Base-by-base conservation (phyloP, 2,888 invertebrate species). In the Diploptera punctata region DNA sequence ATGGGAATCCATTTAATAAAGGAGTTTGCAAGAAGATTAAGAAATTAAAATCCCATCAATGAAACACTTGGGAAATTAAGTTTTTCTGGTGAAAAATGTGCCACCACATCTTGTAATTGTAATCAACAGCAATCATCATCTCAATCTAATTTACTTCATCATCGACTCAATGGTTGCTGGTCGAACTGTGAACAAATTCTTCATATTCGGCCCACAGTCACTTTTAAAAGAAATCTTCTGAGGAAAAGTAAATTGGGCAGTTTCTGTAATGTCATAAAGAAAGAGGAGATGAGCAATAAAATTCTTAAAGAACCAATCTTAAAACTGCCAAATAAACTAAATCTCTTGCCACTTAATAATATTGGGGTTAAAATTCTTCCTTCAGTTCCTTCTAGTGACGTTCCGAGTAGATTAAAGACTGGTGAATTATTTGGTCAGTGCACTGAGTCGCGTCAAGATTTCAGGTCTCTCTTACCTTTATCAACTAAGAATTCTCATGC, bases 81-180 rank as follows among this genome's bases (percentile, higher is more conserved):
- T 49, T 67, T 79, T 24, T 73, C 70, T 52, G 77, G 77, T n/a
- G 77, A 78, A 43, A 74, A 76, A 49, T 79, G 78, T 70, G 71
- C 75, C 5, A 76, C 77, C 68, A 76, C 74, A 18, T 77, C 77
- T 7, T 79, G 79, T 65, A 73, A 76, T 44, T 78, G 78, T 54
- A 78, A 78, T 67, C 38, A 71, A 10, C 65, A 65, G 26, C 10
- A 26, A 0, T 5, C 38, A 21, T 16, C 13, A 4, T 21, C n/a
- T 47, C 7, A 21, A 26, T 47, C 47, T 26, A 31, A 29, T 13
- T 24, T 21, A 26, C 26, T n/a, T 33, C 61, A 70, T 57, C 18
- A 70, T 67, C 70, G 68, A 47, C 44, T 65, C 16, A 43, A 47
- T 31, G 33, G 33, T 24, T 29, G 52, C 19, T 49, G 54, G 43